Percentiles rank a stretch among this genome's conserved stretches.
These are phyloP conservation scores for Agriotes lineatus DNA, from an alignment of 2,888 invertebrate genomes.

Conservation along the genomic window DNA sequence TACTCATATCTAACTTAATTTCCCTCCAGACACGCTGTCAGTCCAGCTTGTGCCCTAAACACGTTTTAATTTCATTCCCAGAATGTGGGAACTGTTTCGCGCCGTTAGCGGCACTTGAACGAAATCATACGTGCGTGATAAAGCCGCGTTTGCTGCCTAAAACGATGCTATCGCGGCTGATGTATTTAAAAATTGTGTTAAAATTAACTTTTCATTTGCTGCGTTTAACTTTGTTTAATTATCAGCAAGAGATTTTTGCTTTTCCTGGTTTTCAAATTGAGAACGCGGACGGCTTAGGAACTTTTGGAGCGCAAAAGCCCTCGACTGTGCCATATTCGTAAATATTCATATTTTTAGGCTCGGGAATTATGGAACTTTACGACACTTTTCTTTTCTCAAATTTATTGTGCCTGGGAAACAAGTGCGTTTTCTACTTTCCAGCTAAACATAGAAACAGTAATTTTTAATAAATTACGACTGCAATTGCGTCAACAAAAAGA, in stretches of 20 bases:
- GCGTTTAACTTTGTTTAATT: conserved; percentile 9
- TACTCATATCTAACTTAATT: conserved; percentile 59
- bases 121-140: conserved; percentile 20
- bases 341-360: conserved; percentile 10
- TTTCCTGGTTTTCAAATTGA: background rate
- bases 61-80: conserved; percentile 53
- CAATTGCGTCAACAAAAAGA: too few species aligned
- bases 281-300: background rate
- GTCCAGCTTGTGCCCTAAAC: conserved; percentile 52
- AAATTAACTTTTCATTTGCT: conserved; percentile 12
- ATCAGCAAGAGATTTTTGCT: background rate
- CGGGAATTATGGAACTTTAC: background rate
- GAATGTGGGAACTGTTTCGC: conserved; percentile 40
- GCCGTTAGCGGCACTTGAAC: conserved; percentile 7
- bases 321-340: conserved; percentile 2
- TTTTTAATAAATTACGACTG: too few species aligned
- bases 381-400: background rate
- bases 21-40: conserved; percentile 57
- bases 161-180: conserved; percentile 6
- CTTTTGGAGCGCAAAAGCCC: background rate
- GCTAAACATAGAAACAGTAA: too few species aligned
- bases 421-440: too few species aligned
- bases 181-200: background rate
- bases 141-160: background rate
- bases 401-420: background rate